Conservation (phyloP, 1,140 invertebrate genomes). For the Drosophila suzukii region DNA sequence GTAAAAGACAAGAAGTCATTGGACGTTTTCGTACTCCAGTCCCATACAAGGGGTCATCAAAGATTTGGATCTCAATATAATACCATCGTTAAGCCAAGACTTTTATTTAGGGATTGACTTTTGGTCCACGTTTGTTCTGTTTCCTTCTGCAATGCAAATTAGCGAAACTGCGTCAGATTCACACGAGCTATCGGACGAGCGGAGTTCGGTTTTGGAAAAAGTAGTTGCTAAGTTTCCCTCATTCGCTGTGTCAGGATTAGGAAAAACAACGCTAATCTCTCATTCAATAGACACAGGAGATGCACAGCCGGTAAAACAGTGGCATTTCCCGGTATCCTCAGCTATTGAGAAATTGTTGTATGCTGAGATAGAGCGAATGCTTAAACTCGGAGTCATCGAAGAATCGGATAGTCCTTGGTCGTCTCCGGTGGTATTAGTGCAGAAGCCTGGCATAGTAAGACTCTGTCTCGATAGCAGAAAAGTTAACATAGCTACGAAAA, state of each 20-base stretch:
- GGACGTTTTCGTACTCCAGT: not conserved
- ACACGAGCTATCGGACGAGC: not conserved
- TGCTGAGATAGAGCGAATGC: not conserved
- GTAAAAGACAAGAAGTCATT: not conserved
- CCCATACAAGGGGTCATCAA: not conserved
- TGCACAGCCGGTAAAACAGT: not conserved
- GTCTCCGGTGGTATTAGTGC: not conserved
- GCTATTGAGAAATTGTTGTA: not conserved
- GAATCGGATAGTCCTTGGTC: too few species aligned
- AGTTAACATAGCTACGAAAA: not conserved
- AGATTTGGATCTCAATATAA: not conserved
- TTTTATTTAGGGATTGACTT: not conserved
- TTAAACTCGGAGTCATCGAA: not conserved
- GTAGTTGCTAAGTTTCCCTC: not conserved
- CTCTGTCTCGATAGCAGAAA: not conserved
- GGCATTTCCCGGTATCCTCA: not conserved
- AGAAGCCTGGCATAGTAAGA: not conserved
- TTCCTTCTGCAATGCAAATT: not conserved
- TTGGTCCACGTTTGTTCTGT: not conserved
- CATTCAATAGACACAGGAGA: not conserved
- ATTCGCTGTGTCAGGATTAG: not conserved
- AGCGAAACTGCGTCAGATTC: not conserved
- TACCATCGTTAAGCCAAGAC: not conserved
- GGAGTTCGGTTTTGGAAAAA: not conserved
- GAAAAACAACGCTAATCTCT: not conserved